Evolutionary conservation across 2,888 invertebrate species (phyloP).

Genomic region (Isotomurus palustris): DNA sequence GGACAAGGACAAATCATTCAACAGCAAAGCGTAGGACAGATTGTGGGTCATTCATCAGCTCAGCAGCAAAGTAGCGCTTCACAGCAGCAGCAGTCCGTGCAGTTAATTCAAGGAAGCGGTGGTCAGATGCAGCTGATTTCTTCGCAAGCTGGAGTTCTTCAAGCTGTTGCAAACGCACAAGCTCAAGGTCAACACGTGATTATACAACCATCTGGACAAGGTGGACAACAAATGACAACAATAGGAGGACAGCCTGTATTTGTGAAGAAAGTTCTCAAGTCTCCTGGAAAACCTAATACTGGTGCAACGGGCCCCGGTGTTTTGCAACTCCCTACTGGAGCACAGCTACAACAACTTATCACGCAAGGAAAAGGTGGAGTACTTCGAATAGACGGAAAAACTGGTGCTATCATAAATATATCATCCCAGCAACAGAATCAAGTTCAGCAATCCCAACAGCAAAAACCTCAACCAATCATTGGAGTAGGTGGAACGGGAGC

Average conservation of each 20-base stretch:
- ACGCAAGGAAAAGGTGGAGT: neutral
- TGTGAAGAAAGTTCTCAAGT: conserved; percentile 31
- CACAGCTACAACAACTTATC: conserved; percentile 6
- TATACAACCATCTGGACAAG: neutral
- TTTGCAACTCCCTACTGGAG: conserved; percentile 10
- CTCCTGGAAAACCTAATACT: neutral
- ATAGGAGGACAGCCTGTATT: conserved; percentile 30
- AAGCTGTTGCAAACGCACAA: neutral
- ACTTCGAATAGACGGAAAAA: neutral
- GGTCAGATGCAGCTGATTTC: conserved; percentile 5
- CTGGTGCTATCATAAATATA: neutral
- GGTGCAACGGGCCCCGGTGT: conserved; percentile 3
- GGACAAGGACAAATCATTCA: conserved; percentile 16
- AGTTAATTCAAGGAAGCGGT: conserved; percentile 1
- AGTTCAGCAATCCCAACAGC: conserved; percentile 6
- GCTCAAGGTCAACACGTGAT: conserved; percentile 5
- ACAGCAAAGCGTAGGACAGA: too few species aligned
- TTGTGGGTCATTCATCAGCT: too few species aligned
- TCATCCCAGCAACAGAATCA: neutral
- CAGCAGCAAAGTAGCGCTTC: too few species aligned
- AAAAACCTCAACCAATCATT: neutral
- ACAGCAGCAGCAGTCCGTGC: conserved; percentile 12
- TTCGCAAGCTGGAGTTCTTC: neutral
- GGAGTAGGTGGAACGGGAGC: neutral
- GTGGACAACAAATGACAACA: conserved; percentile 18